Base-by-base conservation (phyloP, 92 coral and sea anemone genomes). In the Pocillopora grandis region DNA sequence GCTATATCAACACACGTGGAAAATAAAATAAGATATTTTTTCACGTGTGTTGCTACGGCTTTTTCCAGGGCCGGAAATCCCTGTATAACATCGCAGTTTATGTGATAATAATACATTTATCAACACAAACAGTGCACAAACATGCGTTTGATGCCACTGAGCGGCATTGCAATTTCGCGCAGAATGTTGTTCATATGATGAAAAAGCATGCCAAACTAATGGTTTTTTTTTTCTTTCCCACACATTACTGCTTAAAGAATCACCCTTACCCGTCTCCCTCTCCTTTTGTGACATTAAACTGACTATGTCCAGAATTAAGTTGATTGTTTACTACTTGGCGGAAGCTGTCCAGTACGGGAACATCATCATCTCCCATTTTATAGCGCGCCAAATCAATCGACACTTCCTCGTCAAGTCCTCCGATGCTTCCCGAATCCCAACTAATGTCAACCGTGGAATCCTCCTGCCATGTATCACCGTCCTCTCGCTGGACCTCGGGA, bases 301-400 rank as follows among this genome's bases (percentile, higher is more conserved):
- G 81, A 77, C 88, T 71, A 20, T 71, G 76, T 12, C 90, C 92
- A 58, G 80, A 78, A 66, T 89, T 89, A 10, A 12, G 5, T 62
- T 83, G 88, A 55, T 76, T 31, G 21, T 84, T 84, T 23, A 83
- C 91, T 55, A 55, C 61, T 5, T 79, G 77, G 20, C 71, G 76
- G 49, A 88, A 76, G 37, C 88, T 83, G 56, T 88, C 61, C 68
- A 84, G 71, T 42, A 67, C 80, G 20, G 82, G 81, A 1, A 77
- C 84, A 15, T 31, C 55, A 21, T 60, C 88, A 10, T 77, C 71
- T 9, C 62, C 68, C 91, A 82, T 88, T 59, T 77, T 77, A 58
- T 88, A 88, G 3, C 91, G 84, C n/a, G 88, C 91, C 76, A 88
- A 76, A 48, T 88, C 88, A 33, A 88, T 78, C 20, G 88, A 62